Evolutionary conservation across 2,888 invertebrate species (phyloP).

Genomic region (Pyrocoelia pectoralis): DNA sequence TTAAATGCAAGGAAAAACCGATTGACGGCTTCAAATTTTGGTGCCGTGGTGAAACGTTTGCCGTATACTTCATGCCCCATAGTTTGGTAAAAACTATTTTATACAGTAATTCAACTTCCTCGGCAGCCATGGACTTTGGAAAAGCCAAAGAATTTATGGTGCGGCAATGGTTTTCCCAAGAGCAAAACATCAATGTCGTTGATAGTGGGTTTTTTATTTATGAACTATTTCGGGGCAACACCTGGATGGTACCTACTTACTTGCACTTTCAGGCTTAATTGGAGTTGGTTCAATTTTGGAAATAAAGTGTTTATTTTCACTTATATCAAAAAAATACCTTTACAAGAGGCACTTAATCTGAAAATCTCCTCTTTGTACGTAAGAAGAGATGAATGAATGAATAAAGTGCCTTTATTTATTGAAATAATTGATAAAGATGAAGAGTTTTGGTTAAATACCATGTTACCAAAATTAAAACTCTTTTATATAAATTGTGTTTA

Average conservation of each 20-base stretch:
- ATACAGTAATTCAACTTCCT: too few species aligned
- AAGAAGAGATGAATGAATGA: neutral
- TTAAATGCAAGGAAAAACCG: neutral
- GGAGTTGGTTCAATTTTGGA: neutral
- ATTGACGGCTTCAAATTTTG: slow-evolving; percentile 10
- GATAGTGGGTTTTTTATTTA: slow-evolving; percentile 3
- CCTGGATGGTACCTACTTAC: slow-evolving; percentile 8
- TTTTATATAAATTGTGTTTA: slow-evolving; percentile 5
- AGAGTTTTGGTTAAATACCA: slow-evolving; percentile 11
- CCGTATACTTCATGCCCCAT: too few species aligned
- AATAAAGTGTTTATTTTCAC: neutral
- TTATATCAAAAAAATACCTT: neutral
- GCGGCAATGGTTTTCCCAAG: neutral
- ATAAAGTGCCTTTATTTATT: neutral
- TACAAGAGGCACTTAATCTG: neutral
- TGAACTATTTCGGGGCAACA: neutral
- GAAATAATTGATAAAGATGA: neutral
- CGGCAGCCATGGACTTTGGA: too few species aligned
- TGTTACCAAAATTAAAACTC: neutral
- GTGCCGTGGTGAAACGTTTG: neutral
- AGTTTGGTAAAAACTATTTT: slow-evolving; percentile 3
- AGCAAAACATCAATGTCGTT: neutral
- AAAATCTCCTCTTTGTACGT: neutral
- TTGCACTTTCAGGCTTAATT: neutral
- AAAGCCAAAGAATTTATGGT: too few species aligned